Conservation (phyloP, 2,888 invertebrate species). For the Kryphioiulus occultus region DNA sequence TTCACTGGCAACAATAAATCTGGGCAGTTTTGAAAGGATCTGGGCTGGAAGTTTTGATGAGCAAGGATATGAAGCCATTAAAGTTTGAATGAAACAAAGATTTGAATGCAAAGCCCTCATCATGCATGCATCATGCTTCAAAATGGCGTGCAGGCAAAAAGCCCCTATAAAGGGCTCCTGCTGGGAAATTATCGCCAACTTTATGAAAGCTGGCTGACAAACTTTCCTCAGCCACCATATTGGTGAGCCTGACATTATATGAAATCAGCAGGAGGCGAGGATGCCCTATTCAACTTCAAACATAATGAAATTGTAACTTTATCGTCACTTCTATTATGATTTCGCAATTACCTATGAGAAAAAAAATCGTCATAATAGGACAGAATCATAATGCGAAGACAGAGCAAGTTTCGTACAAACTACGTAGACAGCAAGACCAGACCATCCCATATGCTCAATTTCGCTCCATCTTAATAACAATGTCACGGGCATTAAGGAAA, state of each 20-base stretch:
- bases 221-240: slow-evolving; percentile 29
- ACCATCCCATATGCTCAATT: background rate
- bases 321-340: slow-evolving; percentile 43
- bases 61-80: background rate
- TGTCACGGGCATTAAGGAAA: background rate
- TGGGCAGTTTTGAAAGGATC: background rate
- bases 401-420: background rate
- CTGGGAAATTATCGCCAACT: slow-evolving; percentile 37
- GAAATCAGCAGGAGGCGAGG: background rate
- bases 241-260: slow-evolving; percentile 20
- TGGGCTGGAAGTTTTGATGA: background rate
- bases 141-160: background rate
- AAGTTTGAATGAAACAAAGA: slow-evolving; percentile 23
- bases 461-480: slow-evolving; percentile 8
- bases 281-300: slow-evolving; percentile 36
- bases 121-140: slow-evolving; percentile 17
- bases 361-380: slow-evolving; percentile 2
- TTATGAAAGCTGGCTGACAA: slow-evolving; percentile 39
- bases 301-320: slow-evolving; percentile 45
- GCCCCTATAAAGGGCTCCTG: slow-evolving; percentile 13
- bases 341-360: slow-evolving; percentile 34
- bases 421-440: background rate
- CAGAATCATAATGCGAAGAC: background rate
- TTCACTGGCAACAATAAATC: background rate
- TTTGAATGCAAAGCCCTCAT: slow-evolving; percentile 17